Conservation (phyloP, 1,140 invertebrate genomes). For the Onthophagus taurus region DNA sequence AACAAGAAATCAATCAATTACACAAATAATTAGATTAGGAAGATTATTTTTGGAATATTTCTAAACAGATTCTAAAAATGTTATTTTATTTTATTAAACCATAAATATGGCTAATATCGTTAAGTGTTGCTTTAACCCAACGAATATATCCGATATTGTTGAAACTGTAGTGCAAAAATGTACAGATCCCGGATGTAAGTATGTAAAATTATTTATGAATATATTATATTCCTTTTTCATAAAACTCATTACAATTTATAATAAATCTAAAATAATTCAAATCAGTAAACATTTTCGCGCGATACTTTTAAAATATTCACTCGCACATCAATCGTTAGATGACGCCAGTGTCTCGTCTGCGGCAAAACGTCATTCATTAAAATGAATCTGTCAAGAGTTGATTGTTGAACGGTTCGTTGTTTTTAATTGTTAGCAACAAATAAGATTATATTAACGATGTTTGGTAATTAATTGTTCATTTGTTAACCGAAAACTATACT, state of each 20-base stretch:
- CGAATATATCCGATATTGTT: constrained; percentile 59
- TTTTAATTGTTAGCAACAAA: not conserved
- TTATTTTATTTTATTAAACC: not conserved
- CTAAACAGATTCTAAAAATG: not conserved
- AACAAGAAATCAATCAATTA: not conserved
- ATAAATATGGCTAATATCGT: constrained; percentile 54
- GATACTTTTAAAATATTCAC: too few species aligned
- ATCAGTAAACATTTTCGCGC: too few species aligned
- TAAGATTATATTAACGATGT: not conserved
- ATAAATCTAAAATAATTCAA: too few species aligned
- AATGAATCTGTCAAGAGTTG: too few species aligned
- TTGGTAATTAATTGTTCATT: constrained; percentile 6
- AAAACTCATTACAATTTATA: too few species aligned
- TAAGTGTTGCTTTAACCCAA: constrained; percentile 65
- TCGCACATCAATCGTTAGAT: too few species aligned
- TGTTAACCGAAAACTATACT: not conserved
- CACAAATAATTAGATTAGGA: not conserved
- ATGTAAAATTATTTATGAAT: too few species aligned
- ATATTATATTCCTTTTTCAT: too few species aligned
- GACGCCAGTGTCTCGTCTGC: too few species aligned
- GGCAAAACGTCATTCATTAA: too few species aligned
- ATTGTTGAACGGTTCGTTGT: too few species aligned
- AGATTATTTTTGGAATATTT: not conserved
- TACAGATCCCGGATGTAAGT: constrained; percentile 73
- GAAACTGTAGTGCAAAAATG: constrained; percentile 66